Percentiles rank a stretch among this genome's conserved stretches.
Conservation (phyloP, 2,888 invertebrate species). For the Paralinhomoeus sp. region DNA sequence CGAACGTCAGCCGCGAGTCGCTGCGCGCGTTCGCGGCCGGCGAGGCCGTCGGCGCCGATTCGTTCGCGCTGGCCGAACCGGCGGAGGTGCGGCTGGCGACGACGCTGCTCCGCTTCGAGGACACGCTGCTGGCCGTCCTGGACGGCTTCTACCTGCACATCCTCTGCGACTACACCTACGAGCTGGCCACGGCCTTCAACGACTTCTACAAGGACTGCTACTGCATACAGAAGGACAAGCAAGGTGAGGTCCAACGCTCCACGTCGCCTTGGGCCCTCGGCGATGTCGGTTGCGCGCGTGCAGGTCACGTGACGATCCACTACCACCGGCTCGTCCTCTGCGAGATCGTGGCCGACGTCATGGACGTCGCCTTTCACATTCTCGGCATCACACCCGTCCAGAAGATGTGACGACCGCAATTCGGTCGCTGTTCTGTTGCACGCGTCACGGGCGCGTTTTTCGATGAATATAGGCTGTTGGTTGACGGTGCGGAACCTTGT, state of each 20-base stretch:
- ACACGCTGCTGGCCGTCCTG: slow-evolving; percentile 2
- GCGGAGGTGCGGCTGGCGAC: slow-evolving; percentile 86
- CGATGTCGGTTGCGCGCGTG: no score
- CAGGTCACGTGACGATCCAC: no score
- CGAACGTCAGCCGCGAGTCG: slow-evolving; percentile 23
- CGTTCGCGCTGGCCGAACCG: slow-evolving; percentile 47
- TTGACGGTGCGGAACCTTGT: background rate
- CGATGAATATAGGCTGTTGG: background rate
- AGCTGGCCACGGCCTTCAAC: slow-evolving; percentile 67
- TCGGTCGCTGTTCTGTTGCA: background rate
- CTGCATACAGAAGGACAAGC: slow-evolving; percentile 69
- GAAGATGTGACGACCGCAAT: slow-evolving; percentile 46
- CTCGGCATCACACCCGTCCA: slow-evolving; percentile 71
- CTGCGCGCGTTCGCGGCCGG: slow-evolving; percentile 40
- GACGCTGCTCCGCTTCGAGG: slow-evolving; percentile 25
- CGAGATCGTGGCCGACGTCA: slow-evolving; percentile 66
- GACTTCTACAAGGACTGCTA: slow-evolving; percentile 96
- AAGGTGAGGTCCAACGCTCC: no score
- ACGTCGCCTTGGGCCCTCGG: no score
- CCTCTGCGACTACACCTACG: slow-evolving; percentile 83
- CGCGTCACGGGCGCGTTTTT: background rate
- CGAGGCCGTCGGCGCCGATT: slow-evolving; percentile 38
- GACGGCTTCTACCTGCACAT: slow-evolving; percentile 38
- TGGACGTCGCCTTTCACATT: slow-evolving; percentile 65
- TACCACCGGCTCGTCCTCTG: slow-evolving; percentile 64